Percentiles rank a stretch among this genome's conserved stretches.
These are phyloP conservation scores for Channa maculata DNA, from an alignment of 2,113 vertebrate genomes.

Conservation along the genomic window DNA sequence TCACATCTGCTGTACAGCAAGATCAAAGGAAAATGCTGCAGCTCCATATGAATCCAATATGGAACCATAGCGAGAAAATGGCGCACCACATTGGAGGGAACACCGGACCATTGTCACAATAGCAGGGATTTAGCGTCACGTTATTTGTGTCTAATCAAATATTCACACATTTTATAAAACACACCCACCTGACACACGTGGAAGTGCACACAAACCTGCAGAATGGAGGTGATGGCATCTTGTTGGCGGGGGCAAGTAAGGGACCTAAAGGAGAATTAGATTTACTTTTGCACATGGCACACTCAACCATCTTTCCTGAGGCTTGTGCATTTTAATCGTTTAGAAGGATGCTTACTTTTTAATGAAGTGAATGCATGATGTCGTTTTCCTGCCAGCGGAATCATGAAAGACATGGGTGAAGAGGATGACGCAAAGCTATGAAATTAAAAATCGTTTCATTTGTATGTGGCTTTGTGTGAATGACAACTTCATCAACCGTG, in stretches of 20 bases:
- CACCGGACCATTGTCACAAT: conserved; percentile 11
- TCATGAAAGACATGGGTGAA: conserved; percentile 5
- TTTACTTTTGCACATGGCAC: conserved; percentile 3
- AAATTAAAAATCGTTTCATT: conserved; percentile 1
- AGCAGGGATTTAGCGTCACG: background rate
- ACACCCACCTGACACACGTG: background rate
- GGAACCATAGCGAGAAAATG: conserved; percentile 37
- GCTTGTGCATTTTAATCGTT: conserved; percentile 29
- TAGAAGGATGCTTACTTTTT: conserved; percentile 43
- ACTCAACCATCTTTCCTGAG: conserved; percentile 9
- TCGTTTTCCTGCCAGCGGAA: conserved; percentile 17
- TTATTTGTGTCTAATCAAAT: background rate
- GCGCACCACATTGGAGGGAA: conserved; percentile 53
- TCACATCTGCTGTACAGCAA: conserved; percentile 39
- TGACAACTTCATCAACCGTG: conserved; percentile 58
- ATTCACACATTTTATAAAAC: conserved; percentile 13
- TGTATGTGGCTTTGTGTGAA: background rate
- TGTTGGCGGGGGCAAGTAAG: conserved; percentile 85
- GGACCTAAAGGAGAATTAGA: background rate
- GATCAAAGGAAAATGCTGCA: conserved; percentile 64
- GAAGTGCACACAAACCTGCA: conserved; percentile 28
- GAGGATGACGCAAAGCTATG: conserved; percentile 34
- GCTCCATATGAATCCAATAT: conserved; percentile 49
- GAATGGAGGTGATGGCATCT: conserved; percentile 82
- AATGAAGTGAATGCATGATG: conserved; percentile 38